Evolutionary conservation across 2,888 invertebrate species (phyloP).

Genomic region (Euclidia mi): DNA sequence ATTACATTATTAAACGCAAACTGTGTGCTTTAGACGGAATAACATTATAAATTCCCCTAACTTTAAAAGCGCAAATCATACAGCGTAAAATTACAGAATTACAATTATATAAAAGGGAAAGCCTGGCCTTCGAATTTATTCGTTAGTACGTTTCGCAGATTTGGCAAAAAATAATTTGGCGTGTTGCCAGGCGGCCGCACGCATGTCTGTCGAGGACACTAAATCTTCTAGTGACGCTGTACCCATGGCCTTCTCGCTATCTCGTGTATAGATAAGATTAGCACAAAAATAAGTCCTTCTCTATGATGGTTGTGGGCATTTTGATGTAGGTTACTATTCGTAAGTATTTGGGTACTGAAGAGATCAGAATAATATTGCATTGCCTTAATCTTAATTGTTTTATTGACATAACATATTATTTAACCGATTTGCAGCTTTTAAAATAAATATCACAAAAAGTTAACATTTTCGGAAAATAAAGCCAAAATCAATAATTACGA

Average conservation of each 20-base stretch:
- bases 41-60: neutral
- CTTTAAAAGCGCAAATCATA: too few relatives aligned
- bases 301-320: conserved; percentile 32
- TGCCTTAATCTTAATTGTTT: too few relatives aligned
- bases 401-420: too few relatives aligned
- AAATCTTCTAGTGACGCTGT: conserved; percentile 68
- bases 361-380: too few relatives aligned
- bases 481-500: too few relatives aligned
- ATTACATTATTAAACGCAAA: too few relatives aligned
- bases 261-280: conserved; percentile 59
- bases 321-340: neutral
- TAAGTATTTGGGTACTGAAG: too few relatives aligned
- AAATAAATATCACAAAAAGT: too few relatives aligned
- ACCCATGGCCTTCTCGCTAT: conserved; percentile 62
- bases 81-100: conserved; percentile 43
- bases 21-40: too few relatives aligned
- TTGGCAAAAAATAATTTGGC: conserved; percentile 78
- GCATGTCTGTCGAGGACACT: conserved; percentile 65
- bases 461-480: too few relatives aligned
- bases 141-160: conserved; percentile 67
- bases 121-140: conserved; percentile 76
- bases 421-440: too few relatives aligned
- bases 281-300: conserved; percentile 43
- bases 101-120: conserved; percentile 60
- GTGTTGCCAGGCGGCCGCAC: conserved; percentile 52